Evolutionary conservation across 2,797 vertebrate genomes (phyloP).

Genomic region (Pogonophryne albipinna): DNA sequence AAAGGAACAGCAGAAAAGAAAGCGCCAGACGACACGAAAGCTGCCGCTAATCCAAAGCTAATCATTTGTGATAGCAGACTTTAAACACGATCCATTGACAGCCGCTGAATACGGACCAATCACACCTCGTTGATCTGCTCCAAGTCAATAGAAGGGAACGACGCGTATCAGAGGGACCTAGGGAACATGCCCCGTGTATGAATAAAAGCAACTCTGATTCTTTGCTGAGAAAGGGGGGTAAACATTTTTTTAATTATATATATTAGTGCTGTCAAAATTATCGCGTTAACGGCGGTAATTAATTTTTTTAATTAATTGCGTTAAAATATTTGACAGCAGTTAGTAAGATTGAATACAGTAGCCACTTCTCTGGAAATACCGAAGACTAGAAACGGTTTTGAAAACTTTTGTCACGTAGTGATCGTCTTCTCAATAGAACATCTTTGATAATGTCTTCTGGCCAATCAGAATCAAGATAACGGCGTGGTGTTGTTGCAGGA

Average conservation of each 20-base stretch:
- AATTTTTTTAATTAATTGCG: too few relatives aligned
- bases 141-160: conserved; percentile 59
- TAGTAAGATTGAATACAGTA: too few relatives aligned
- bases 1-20: conserved; percentile 51
- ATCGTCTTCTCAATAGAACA: too few relatives aligned
- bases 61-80: conserved; percentile 75
- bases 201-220: conserved; percentile 58
- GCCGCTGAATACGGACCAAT: conserved; percentile 53
- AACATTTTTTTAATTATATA: not conserved
- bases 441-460: too few relatives aligned
- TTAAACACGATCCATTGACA: conserved; percentile 66
- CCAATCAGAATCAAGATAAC: too few relatives aligned
- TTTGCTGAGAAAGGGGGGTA: conserved; percentile 26
- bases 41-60: conserved; percentile 70
- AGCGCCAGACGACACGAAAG: conserved; percentile 60
- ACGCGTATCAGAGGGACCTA: conserved; percentile 45
- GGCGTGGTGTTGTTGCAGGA: too few relatives aligned
- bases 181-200: conserved; percentile 52
- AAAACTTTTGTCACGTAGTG: too few relatives aligned
- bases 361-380: too few relatives aligned
- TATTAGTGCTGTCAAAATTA: too few relatives aligned
- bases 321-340: too few relatives aligned
- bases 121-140: conserved; percentile 64
- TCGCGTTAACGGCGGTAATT: too few relatives aligned
- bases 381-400: too few relatives aligned